phyloP scores from a whole-genome alignment of 2,113 vertebrate species.

The Crotalus viridis region DNA sequence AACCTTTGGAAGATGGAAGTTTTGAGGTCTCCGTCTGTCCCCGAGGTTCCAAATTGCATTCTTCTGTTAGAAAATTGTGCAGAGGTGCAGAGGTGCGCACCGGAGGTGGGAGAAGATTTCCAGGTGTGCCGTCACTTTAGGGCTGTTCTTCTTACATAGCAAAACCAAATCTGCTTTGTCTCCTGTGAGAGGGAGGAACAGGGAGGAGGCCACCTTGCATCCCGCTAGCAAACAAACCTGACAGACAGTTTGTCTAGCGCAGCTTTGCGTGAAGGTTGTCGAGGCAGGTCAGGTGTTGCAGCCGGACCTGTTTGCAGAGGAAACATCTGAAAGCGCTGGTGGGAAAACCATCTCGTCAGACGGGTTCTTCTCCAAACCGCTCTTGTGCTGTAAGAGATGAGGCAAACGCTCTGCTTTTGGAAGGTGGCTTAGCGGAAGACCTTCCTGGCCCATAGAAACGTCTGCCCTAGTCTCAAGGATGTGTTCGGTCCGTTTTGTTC shows the following conservation, averaged over 20 bases:
- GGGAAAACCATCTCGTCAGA: background rate
- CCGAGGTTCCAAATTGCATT: background rate
- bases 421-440: background rate
- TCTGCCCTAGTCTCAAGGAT: background rate
- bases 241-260: background rate
- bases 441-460: background rate
- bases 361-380: background rate
- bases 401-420: no score
- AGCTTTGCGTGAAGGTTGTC: background rate
- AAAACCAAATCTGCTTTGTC: background rate
- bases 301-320: background rate
- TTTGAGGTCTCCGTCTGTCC: background rate
- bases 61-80: background rate
- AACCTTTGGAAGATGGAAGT: background rate
- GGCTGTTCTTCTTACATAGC: background rate
- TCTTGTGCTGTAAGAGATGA: background rate
- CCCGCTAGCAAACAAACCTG: no score
- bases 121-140: background rate
- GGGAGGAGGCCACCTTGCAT: background rate
- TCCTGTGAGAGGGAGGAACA: background rate
- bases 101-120: background rate
- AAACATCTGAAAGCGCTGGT: background rate
- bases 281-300: background rate
- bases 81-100: background rate
- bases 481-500: background rate